Base-by-base conservation (phyloP, 2,888 invertebrate genomes). In the Heliconius sara region DNA sequence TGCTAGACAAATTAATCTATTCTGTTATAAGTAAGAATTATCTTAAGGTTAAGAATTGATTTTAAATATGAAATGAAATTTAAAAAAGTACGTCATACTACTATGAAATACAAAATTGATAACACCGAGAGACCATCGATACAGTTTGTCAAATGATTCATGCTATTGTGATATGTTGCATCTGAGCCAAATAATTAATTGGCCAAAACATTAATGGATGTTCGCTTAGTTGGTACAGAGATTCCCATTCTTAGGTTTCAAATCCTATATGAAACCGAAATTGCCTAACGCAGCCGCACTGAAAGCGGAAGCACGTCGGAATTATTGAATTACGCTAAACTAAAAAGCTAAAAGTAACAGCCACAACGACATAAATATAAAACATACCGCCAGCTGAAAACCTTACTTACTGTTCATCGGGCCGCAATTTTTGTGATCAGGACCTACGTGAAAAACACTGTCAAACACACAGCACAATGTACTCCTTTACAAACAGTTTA, bases 381-480 rank as follows among this genome's bases (percentile, higher is more conserved):
- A 83, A 84, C 95, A 94, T 93, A 93, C 94, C 92, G 91, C 90
- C 91, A 90, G 89, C 90, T 89, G 88, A 86, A 90, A 90, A 89
- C 91, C 89, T 92, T 95, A 95, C 95, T 95, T 95, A 95, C 95
- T 95, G 92, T 91, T 93, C 88, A 94, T 91, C 87, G 95, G 92
- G 88, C 94, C 93, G 95, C 95, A 95, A 92, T 89, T 94, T 92
- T 93, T 93, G 94, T 95, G 95, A 91, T 94, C 95, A 87, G 95
- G 95, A 95, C 95, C 95, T 95, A 95, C 91, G 92, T 93, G 93
- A 95, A 91, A 95, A 95, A 95, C 91, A 94, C 92, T 91, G 89
- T 95, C 91, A 95, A 94, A 94, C 94, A 94, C 92, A 93, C 94
- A 87, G 90, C 92, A 94, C 92, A 92, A 92, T 92, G 87, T 91